Percentiles rank a stretch among this genome's conserved stretches.
Conservation (phyloP, 2,113 vertebrate genomes). For the Antennarius striatus region DNA sequence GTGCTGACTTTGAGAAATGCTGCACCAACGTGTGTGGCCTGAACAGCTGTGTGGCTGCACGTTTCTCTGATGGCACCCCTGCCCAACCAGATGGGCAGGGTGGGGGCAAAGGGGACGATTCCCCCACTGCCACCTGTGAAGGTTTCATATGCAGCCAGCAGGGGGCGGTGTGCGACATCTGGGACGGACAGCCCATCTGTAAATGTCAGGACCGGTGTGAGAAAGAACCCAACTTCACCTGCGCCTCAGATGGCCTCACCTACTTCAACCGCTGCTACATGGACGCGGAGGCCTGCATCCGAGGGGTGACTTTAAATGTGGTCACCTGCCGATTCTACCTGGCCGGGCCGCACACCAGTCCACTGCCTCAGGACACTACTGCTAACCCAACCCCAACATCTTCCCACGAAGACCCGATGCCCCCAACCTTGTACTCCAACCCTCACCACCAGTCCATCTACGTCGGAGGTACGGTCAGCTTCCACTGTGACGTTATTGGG, state of each 20-base stretch:
- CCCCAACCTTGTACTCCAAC: constrained; percentile 89
- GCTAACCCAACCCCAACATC: constrained; percentile 80
- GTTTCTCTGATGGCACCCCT: constrained; percentile 83
- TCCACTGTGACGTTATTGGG: constrained; percentile 91
- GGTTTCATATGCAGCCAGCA: constrained; percentile 91
- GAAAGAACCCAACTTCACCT: constrained; percentile 96
- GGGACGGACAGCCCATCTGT: constrained; percentile 93
- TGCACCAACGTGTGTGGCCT: constrained; percentile 97
- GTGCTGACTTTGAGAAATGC: constrained; percentile 90
- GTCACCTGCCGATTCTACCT: constrained; percentile 92
- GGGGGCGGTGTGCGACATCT: constrained; percentile 92
- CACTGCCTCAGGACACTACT: constrained; percentile 85
- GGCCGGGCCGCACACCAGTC: constrained; percentile 87
- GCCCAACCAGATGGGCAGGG: constrained; percentile 55
- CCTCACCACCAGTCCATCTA: constrained; percentile 89
- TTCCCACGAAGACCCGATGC: constrained; percentile 78
- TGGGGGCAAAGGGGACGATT: constrained; percentile 13
- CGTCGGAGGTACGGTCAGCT: constrained; percentile 89
- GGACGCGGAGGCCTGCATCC: constrained; percentile 93
- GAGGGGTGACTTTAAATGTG: constrained; percentile 84
- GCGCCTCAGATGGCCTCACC: constrained; percentile 94
- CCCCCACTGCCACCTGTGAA: constrained; percentile 79
- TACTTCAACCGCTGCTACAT: constrained; percentile 99
- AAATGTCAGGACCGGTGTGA: constrained; percentile 95
- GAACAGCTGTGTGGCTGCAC: constrained; percentile 91